Base-by-base conservation (phyloP, 2,113 vertebrate genomes). In the Girardinichthys multiradiatus region DNA sequence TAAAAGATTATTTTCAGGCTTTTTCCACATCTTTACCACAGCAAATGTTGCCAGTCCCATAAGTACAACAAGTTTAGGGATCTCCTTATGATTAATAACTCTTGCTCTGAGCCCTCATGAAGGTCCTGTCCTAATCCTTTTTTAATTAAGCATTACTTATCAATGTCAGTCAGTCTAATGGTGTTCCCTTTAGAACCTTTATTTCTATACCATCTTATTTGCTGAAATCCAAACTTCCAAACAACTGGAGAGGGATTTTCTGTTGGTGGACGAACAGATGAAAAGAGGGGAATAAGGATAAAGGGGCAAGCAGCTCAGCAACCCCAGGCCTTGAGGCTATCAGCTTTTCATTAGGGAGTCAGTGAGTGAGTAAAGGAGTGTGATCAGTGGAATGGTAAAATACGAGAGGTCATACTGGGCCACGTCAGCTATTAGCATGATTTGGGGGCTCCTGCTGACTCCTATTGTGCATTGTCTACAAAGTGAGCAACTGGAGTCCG, bases 381-480 rank as follows among this genome's bases (percentile, higher is more conserved):
- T 51, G 76, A 75, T 74, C 33, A 68, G 80, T 77, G 75, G 76
- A 45, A 85, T 72, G 82, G 90, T 81, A 59, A 77, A 79, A 68
- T 14, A 69, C 76, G 64, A 84, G 84, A 72, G 84, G 81, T 54
- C 73, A 27, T 65, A 67, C 85, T 76, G 83, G 87, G 90, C 71
- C 79, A 86, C 72, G 26, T 35, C 31, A 19, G 75, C 68, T 78
- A 83, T 89, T 72, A 78, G 88, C 77, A 72, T 84, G 87, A 90
- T 83, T 86, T 74, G 84, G 89, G 84, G 89, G 82, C 85, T 91
- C 79, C 81, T 72, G 84, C 80, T 85, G 85, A 77, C 79, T 90
- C 70, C 76, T 69, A 81, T 91, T 93, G 87, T 92, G 82, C 61
- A 91, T 90, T 92, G 91, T 92, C 84, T 85, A 68, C 27, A 0